phyloP scores from a whole-genome alignment of 2,797 vertebrate genomes.

The Scyliorhinus canicula region DNA sequence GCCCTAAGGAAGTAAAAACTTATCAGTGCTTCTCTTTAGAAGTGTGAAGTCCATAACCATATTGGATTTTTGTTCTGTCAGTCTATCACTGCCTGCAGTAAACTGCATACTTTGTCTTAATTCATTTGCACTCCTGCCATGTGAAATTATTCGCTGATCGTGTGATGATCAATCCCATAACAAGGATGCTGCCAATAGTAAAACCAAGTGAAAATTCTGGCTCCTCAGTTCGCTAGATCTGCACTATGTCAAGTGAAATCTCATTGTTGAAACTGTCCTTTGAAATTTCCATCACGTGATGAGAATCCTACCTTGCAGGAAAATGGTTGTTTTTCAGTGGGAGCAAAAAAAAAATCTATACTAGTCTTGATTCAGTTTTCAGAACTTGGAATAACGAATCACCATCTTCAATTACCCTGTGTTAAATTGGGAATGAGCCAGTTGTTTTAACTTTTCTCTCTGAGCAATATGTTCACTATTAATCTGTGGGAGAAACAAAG shows the following conservation, averaged over 20 bases:
- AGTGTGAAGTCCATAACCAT: background rate
- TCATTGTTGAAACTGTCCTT: too few species aligned
- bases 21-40: background rate
- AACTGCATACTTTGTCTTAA: background rate
- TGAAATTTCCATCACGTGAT: too few species aligned
- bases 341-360: too few species aligned
- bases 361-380: too few species aligned
- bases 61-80: background rate
- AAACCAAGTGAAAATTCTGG: background rate
- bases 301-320: too few species aligned
- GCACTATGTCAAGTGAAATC: background rate
- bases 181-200: background rate
- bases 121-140: background rate
- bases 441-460: too few species aligned
- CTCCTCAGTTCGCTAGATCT: background rate
- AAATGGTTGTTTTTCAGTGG: too few species aligned
- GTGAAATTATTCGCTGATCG: background rate
- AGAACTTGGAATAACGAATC: too few species aligned
- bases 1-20: background rate
- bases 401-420: too few species aligned
- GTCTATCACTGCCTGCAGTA: background rate
- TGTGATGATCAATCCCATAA: background rate
- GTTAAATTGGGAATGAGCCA: too few species aligned
- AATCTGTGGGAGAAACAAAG: too few species aligned
- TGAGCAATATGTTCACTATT: too few species aligned